Evolutionary conservation across 2,888 invertebrate genomes (phyloP), one percentile per base, ranked within the genome.

Genomic region (Kuschelorhynchus macadamiae): DNA sequence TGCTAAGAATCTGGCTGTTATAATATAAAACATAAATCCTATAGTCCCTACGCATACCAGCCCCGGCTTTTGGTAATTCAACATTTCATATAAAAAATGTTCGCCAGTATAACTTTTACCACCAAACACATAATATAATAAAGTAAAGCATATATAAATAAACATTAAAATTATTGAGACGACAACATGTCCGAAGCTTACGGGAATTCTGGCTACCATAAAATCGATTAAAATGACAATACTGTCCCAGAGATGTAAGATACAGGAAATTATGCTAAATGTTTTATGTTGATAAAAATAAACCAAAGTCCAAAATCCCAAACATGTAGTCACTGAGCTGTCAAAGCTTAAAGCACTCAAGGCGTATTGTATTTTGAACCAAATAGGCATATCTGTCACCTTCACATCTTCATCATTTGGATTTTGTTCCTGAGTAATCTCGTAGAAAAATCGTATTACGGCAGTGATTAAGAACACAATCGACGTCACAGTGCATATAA

Each of bases 231-330:
- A 21, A 8, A 68, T 17, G 16, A 73, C 20, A 0, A 70, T 16
- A 1, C 60, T 42, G n/a, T 63, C 66, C 71, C 71, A 73, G 7
- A 73, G 12, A 49, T 73, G 73, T 49, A 70, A 9, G n/a, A 59
- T 14, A 21, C 30, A 20, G n/a, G 68, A 53, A 9, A 8, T 16
- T 1, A 55, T 8, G 2, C 25, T 9, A 16, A 44, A 59, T 2
- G 59, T 4, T 12, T 9, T 0, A 1, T 33, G 1, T 21, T 60
- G 39, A 11, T 55, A 64, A 14, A 33, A 14, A 20, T 63, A 39
- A 9, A 71, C 60, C 33, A 73, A 18, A 0, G 41, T 36, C 68
- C 71, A 73, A 39, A 65, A 73, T 1, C 55, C 52, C 9, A 63
- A n/a, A 8, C 55, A 39, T 3, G 66, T 56, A 4, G 64, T 61